Evolutionary conservation across 2,113 vertebrate genomes (phyloP).

Genomic region (Crotalus viridis): DNA sequence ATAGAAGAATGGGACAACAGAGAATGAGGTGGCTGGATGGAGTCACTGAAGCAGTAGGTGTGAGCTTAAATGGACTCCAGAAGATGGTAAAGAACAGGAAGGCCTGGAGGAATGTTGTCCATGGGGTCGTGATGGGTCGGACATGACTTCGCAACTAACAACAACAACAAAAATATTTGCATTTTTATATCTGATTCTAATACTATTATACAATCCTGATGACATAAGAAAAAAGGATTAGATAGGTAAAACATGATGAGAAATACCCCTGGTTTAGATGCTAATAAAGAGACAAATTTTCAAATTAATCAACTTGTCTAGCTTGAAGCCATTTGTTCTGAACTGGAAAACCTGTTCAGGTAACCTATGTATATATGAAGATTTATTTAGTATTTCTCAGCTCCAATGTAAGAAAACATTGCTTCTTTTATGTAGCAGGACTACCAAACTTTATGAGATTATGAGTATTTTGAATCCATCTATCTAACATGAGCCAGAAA

Average conservation of each 20-base stretch:
- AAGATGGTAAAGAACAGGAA: too few species aligned
- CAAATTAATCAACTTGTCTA: neutral
- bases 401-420: too few species aligned
- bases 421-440: too few species aligned
- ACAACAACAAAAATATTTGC: neutral
- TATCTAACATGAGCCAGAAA: neutral
- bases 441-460: neutral
- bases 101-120: too few species aligned
- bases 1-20: too few species aligned
- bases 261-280: neutral
- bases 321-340: neutral
- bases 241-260: neutral
- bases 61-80: too few species aligned
- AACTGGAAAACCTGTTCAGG: neutral
- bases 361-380: neutral
- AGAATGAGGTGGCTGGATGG: too few species aligned
- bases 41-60: too few species aligned
- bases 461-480: neutral
- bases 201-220: neutral
- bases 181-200: neutral
- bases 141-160: too few species aligned
- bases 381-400: neutral
- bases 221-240: neutral
- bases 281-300: neutral
- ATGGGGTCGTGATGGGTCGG: too few species aligned